A percentile compares a stretch with the other conserved stretches of the same genome.
These are phyloP conservation scores for Lordiphosa mommai DNA, from an alignment of 1,140 invertebrate genomes.

Conservation along the genomic window DNA sequence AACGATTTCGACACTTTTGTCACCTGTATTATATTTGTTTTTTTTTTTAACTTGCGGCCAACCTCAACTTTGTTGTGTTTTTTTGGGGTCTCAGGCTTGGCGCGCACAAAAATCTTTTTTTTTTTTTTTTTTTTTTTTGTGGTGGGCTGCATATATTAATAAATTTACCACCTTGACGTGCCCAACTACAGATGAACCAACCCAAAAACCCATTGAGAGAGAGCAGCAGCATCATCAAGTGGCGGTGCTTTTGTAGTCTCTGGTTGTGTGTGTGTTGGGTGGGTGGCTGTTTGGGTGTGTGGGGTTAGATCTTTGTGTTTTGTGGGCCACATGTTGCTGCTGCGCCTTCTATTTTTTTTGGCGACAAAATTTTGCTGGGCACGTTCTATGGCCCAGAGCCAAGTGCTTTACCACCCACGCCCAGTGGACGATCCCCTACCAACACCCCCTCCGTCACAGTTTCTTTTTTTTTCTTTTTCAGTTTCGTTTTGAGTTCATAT, in stretches of 20 bases:
- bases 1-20: slow-evolving; percentile 18
- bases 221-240: not conserved
- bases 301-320: slow-evolving; percentile 5
- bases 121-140: slow-evolving; percentile 5
- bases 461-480: slow-evolving; percentile 53
- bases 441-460: slow-evolving; percentile 11
- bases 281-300: not conserved
- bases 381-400: slow-evolving; percentile 67
- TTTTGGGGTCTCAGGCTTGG: slow-evolving; percentile 24
- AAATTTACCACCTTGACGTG: slow-evolving; percentile 55
- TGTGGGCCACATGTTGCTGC: slow-evolving; percentile 64
- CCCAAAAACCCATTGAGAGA: slow-evolving; percentile 46
- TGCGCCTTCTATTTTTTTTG: slow-evolving; percentile 49
- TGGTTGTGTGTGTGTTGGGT: not conserved
- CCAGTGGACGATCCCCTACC: slow-evolving; percentile 12
- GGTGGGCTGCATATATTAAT: slow-evolving; percentile 55
- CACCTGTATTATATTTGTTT: slow-evolving; percentile 17
- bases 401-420: slow-evolving; percentile 50
- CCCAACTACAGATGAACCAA: slow-evolving; percentile 30
- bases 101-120: slow-evolving; percentile 1
- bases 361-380: slow-evolving; percentile 60
- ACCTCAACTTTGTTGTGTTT: slow-evolving; percentile 9
- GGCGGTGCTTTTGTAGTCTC: too few relatives aligned
- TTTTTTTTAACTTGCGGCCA: slow-evolving; percentile 3
- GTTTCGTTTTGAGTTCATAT: slow-evolving; percentile 63